These are phyloP conservation scores for Ypsolopha sequella DNA, from an alignment of 2,888 invertebrate species.

Conservation along the genomic window DNA sequence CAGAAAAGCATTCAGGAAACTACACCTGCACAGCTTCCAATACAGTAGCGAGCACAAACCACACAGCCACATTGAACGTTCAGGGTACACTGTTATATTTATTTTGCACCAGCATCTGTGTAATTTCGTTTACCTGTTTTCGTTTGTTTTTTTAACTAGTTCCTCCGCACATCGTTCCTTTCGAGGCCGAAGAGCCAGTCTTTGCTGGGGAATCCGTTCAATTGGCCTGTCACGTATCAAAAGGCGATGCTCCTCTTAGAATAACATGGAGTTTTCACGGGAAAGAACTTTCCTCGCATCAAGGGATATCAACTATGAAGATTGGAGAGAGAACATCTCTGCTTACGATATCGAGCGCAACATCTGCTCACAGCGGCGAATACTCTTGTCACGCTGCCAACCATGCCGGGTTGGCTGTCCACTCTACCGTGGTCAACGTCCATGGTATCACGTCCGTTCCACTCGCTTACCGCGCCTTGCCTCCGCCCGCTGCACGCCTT, in stretches of 20 bases:
- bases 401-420: constrained; percentile 73
- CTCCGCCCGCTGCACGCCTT: constrained; percentile 57
- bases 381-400: constrained; percentile 79
- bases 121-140: constrained; percentile 4
- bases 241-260: constrained; percentile 78
- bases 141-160: constrained; percentile 46
- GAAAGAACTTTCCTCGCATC: constrained; percentile 61
- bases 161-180: constrained; percentile 74
- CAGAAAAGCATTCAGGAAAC: constrained; percentile 78
- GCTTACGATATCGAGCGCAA: constrained; percentile 73
- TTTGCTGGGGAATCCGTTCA: constrained; percentile 75
- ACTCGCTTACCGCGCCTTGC: constrained; percentile 28
- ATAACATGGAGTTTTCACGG: constrained; percentile 83
- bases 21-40: constrained; percentile 83
- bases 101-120: constrained; percentile 17
- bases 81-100: constrained; percentile 69
- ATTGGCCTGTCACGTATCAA: constrained; percentile 73
- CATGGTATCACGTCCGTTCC: constrained; percentile 69
- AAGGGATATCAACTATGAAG: constrained; percentile 69
- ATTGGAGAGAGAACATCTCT: constrained; percentile 75
- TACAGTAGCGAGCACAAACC: constrained; percentile 73
- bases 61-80: constrained; percentile 74
- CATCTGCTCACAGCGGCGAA: constrained; percentile 76
- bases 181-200: constrained; percentile 72
- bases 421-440: constrained; percentile 74